phyloP scores from a whole-genome alignment of 1,140 invertebrate genomes.

The Varroa destructor region DNA sequence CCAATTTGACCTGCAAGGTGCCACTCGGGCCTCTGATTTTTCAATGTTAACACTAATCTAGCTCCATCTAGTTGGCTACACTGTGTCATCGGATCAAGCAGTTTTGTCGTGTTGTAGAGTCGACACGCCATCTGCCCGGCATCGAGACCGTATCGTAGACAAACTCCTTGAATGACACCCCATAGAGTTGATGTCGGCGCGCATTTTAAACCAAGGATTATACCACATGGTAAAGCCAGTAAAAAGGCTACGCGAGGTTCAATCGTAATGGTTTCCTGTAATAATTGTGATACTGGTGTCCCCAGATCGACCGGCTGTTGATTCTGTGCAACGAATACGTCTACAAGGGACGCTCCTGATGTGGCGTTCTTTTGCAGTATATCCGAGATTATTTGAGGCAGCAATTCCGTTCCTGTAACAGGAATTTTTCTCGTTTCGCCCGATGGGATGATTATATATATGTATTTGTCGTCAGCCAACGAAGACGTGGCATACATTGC shows the following conservation, averaged over 20 bases:
- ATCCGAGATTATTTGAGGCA: conserved; percentile 1
- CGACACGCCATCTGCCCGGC: conserved; percentile 21
- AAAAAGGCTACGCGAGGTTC: conserved; percentile 13
- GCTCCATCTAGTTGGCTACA: conserved; percentile 4
- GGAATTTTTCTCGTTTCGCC: conserved; percentile 2
- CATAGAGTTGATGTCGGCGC: background rate
- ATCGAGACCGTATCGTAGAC: conserved; percentile 16
- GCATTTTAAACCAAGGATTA: conserved; percentile 1
- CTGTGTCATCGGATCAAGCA: conserved; percentile 1
- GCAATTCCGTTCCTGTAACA: background rate
- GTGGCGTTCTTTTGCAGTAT: conserved; percentile 9
- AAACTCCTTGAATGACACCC: conserved; percentile 6
- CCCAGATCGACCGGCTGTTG: conserved; percentile 16
- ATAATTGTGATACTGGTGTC: background rate
- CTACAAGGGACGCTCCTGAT: conserved; percentile 4
- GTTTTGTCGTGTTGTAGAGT: conserved; percentile 3
- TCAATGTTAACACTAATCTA: conserved; percentile 7
- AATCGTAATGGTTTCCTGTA: conserved; percentile 6
- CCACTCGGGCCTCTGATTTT: background rate
- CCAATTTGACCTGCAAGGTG: no score
- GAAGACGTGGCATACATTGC: background rate
- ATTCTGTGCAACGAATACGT: conserved; percentile 21
- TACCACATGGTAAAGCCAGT: background rate
- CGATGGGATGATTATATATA: background rate
- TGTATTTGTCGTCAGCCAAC: background rate